Conservation (phyloP, 2,113 vertebrate species). For the Phyllostomus hastatus region DNA sequence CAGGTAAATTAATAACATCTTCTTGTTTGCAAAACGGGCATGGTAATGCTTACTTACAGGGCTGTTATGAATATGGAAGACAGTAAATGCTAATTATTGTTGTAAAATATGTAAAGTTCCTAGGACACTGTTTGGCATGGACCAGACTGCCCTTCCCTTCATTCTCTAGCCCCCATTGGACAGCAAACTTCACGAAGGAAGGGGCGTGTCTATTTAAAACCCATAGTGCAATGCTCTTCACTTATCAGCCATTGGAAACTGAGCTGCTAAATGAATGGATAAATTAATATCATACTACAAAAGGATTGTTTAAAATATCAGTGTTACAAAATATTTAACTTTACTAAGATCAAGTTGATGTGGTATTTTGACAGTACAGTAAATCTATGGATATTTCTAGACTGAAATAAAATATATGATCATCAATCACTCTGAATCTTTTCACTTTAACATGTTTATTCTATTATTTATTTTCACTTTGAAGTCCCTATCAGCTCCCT, state of each 20-base stretch:
- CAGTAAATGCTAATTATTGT: background rate
- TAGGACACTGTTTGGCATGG: background rate
- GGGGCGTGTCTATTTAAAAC: background rate
- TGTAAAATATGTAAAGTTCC: background rate
- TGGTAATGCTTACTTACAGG: background rate
- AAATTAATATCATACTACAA: background rate
- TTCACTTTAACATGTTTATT: slow-evolving; percentile 4
- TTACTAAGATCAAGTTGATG: background rate
- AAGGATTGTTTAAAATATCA: background rate
- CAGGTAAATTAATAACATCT: background rate
- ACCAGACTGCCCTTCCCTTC: background rate
- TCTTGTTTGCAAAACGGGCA: background rate
- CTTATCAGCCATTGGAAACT: background rate
- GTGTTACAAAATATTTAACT: slow-evolving; percentile 11
- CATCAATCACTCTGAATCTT: background rate
- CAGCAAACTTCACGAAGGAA: background rate
- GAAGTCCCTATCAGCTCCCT: background rate
- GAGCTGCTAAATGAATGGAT: background rate
- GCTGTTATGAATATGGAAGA: background rate
- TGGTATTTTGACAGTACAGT: background rate
- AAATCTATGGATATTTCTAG: background rate
- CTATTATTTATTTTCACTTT: slow-evolving; percentile 29
- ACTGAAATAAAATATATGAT: background rate
- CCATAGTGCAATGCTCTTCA: background rate
- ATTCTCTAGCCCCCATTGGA: background rate